Evolutionary conservation across 2,888 invertebrate genomes (phyloP), one percentile per base, ranked within the genome.

Genomic region (Muschampia plurimacula): DNA sequence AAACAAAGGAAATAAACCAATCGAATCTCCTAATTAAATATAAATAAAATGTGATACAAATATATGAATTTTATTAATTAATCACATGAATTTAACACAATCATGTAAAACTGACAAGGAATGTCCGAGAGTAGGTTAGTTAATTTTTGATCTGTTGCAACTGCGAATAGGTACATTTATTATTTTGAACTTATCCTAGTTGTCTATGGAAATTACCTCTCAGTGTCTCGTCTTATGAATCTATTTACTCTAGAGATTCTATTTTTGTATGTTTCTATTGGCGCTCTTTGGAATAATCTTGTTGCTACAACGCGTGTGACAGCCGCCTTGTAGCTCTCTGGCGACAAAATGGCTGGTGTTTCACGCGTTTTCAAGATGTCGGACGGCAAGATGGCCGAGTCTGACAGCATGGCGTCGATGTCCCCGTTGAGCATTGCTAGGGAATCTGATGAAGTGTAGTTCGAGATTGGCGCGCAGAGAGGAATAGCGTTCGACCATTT

Each of bases 401-500:
- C 93, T 0, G 93, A 90, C 82, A 93, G 82, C 91, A 93, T 92
- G 84, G 93, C 93, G 88, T 92, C 92, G 70, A 92, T 87, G 77
- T 94, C 94, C 0, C 88, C 88, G 75, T 88, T 93, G 32, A 90
- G 82, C 90, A 91, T 91, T 15, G 91, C 93, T 62, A 92, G 74
- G 0, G 91, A 84, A 66, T 94, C 95, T 0, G 87, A 80, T 1
- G 89, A 84, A 0, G 89, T 92, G 84, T 87, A 92, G 81, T 94
- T 94, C 28, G 90, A 85, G 55, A 86, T 84, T 15, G 94, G 89
- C 1, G 93, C 81, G 87, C 98, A 98, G 7, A 96, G 96, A 0
- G 98, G 98, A 77, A 98, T 97, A 1, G 97, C 96, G 83, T 96
- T 97, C 0, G 97, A 97, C 98, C 98, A 98, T 92, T 97, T 97